These are phyloP conservation scores for Brotula barbata DNA, from an alignment of 2,797 vertebrate species.

Conservation along the genomic window DNA sequence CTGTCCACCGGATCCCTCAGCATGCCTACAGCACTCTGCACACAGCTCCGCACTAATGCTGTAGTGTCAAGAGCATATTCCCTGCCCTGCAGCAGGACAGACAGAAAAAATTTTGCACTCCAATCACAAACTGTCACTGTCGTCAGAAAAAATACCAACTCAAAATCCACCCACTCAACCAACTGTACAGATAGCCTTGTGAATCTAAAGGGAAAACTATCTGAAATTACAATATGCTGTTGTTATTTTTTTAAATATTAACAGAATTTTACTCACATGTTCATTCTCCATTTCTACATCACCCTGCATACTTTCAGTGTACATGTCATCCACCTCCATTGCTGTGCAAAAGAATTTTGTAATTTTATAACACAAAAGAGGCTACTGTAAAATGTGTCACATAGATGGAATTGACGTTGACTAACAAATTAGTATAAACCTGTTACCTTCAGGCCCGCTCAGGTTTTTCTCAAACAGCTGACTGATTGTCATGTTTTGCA, in stretches of 20 bases:
- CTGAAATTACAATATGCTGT: no score
- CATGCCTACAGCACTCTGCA: conserved; percentile 90
- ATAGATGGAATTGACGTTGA: not conserved
- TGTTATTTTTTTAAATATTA: not conserved
- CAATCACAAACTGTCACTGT: not conserved
- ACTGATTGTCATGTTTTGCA: conserved; percentile 89
- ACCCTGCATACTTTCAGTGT: conserved; percentile 45
- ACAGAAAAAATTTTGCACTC: not conserved
- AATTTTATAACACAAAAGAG: not conserved
- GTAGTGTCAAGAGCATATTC: conserved; percentile 84
- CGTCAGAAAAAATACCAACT: not conserved
- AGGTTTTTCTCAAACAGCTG: conserved; percentile 82
- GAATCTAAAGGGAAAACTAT: no score
- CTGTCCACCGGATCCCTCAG: conserved; percentile 80
- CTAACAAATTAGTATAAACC: not conserved
- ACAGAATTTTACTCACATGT: conserved; percentile 60
- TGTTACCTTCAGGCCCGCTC: conserved; percentile 63
- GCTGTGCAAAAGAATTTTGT: conserved; percentile 52
- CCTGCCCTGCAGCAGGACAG: conserved; percentile 40
- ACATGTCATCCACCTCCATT: conserved; percentile 74
- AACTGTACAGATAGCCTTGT: no score
- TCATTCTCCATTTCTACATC: conserved; percentile 46
- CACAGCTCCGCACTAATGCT: conserved; percentile 86
- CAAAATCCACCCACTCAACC: no score
- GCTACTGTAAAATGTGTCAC: not conserved